Evolutionary conservation across 2,113 vertebrate species (phyloP), one percentile per base, ranked within the genome.

Genomic region (Anas platyrhynchos): DNA sequence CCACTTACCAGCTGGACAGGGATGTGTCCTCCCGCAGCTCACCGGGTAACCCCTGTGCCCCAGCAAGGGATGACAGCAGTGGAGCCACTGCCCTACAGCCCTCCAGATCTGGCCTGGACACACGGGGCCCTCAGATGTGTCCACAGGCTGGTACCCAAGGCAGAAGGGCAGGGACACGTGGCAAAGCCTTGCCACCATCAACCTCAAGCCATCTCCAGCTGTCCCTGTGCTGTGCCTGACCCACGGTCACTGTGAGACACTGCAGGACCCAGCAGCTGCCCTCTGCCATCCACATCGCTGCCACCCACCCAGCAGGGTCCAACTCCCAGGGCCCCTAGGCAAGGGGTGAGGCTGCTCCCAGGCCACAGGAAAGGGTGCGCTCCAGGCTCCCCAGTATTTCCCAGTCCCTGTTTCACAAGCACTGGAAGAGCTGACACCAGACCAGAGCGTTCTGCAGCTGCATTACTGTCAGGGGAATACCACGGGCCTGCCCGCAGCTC

Each of bases 311-410:
- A 1, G 5, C 10, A 8, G 41, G 3, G 4, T 29, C 43, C 66
- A 15, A 11, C 26, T 55, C 55, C 61, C 25, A 32, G 41, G 36
- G 43, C 12, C 46, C 67, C 27, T 23, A 26, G 4, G 0, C 59
- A 26, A 7, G 16, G 11, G 56, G 13, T 10, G 22, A 52, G 25
- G 58, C 75, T 52, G 62, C 26, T 81, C 5, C 52, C 3, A 1
- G 0, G 5, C 26, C 44, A 23, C 1, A 7, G 71, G 29, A 54
- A 0, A 0, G 15, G 68, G 32, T 0, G 0, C 32, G 16, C 41
- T 46, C 8, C 22, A 48, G 46, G 15, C 58, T 14, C 46, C 62
- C 29, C 5, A 4, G 31, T 22, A 16, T 46, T n/a, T 32, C 31
- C 43, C 3, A 0, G 1, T 14, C 7, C 16, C 46, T 9, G 7